Conservation (phyloP, 2,797 vertebrate genomes). For the Gymnothorax reevesii region DNA sequence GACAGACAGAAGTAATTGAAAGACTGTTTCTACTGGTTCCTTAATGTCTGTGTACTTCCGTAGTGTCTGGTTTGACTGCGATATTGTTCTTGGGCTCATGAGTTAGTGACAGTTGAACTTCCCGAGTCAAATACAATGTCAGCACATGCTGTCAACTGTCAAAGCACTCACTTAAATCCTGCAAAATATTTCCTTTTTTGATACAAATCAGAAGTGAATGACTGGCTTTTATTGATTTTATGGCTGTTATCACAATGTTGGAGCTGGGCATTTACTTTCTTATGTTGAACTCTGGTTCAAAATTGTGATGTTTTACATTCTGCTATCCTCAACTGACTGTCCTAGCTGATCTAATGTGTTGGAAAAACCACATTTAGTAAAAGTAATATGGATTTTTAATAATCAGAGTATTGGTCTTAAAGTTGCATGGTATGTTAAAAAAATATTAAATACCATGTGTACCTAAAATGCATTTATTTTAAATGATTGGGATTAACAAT, state of each 20-base stretch:
- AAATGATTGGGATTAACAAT: background rate
- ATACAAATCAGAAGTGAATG: conserved; percentile 9
- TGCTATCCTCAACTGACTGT: conserved; percentile 3
- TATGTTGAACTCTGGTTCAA: background rate
- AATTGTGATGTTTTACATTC: background rate
- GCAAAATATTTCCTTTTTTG: conserved; percentile 12
- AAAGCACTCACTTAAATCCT: background rate
- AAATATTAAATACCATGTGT: too few species aligned
- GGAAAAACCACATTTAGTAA: background rate
- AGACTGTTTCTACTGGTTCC: conserved; percentile 16
- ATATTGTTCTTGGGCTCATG: background rate
- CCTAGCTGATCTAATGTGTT: background rate
- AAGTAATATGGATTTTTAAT: background rate
- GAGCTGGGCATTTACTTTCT: conserved; percentile 1
- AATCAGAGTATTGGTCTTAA: background rate
- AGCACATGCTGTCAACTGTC: background rate
- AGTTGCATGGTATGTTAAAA: too few species aligned
- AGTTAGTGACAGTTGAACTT: background rate
- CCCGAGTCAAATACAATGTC: background rate
- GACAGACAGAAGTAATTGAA: conserved; percentile 28
- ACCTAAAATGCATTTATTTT: background rate
- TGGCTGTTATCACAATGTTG: background rate
- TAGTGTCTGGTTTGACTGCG: background rate
- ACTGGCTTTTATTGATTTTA: conserved; percentile 1
- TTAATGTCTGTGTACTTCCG: background rate